Conservation (phyloP, 2,797 vertebrate species). For the Pipistrellus nathusii region DNA sequence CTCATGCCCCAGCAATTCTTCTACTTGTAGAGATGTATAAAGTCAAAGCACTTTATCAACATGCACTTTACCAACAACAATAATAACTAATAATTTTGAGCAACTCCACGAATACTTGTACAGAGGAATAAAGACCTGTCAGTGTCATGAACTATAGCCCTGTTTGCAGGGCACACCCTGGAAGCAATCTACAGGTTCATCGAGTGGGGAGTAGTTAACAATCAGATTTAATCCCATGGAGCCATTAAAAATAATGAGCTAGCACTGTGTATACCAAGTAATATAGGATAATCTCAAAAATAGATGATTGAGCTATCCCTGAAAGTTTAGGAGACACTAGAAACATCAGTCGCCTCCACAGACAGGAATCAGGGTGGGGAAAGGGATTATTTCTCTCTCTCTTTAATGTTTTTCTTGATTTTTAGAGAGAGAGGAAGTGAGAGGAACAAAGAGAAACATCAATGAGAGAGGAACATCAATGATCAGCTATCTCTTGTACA, state of each 20-base stretch:
- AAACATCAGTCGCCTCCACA: not conserved
- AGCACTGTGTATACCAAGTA: not conserved
- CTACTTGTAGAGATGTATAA: not conserved
- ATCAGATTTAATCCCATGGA: constrained; percentile 47
- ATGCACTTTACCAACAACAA: too few species aligned
- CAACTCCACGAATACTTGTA: not conserved
- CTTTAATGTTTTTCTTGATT: not conserved
- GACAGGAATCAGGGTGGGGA: not conserved
- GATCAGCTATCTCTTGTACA: too few species aligned
- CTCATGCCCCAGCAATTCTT: constrained; percentile 8
- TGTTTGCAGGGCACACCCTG: not conserved
- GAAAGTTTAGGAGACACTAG: constrained; percentile 33
- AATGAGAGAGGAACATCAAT: too few species aligned
- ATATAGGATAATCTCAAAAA: not conserved
- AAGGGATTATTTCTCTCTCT: not conserved
- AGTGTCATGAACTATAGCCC: not conserved
- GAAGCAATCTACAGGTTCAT: not conserved
- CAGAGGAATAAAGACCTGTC: not conserved
- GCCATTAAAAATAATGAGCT: constrained; percentile 61
- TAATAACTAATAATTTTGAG: too few species aligned
- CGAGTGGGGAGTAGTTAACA: constrained; percentile 14
- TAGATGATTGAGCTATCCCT: constrained; percentile 40
- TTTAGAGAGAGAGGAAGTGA: too few species aligned
- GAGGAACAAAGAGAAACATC: too few species aligned
- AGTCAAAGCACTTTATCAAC: too few species aligned